Conservation (phyloP, 2,113 vertebrate species). For the Aegithalos caudatus region DNA sequence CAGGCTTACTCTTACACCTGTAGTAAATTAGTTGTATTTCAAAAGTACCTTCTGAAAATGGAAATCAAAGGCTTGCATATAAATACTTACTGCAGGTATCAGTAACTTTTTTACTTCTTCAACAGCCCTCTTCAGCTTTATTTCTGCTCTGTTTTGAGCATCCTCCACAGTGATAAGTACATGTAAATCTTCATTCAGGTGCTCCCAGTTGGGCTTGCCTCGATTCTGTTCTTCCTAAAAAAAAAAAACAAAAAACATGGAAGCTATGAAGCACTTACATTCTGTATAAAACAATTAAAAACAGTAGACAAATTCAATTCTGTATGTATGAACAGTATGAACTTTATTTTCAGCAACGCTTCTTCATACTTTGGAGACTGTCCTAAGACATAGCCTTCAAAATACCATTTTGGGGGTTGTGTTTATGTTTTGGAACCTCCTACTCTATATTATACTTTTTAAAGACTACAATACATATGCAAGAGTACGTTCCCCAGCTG, state of each 20-base stretch:
- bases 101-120: conserved; percentile 94
- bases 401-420: neutral
- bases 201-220: conserved; percentile 97
- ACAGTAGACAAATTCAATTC: neutral
- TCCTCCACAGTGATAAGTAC: conserved; percentile 97
- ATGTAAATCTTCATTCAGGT: conserved; percentile 95
- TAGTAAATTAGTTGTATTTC: neutral
- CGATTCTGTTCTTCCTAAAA: conserved; percentile 93
- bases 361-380: neutral
- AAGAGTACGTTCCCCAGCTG: neutral
- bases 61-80: neutral
- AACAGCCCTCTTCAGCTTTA: conserved; percentile 93
- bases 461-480: neutral
- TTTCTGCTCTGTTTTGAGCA: conserved; percentile 94
- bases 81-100: conserved; percentile 90
- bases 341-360: neutral
- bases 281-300: neutral
- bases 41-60: neutral
- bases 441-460: neutral
- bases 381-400: neutral
- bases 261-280: neutral
- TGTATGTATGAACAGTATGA: neutral
- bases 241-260: neutral
- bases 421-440: neutral
- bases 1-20: neutral